Evolutionary conservation across 1,140 invertebrate genomes (phyloP).

Genomic region (Melitaea cinxia): DNA sequence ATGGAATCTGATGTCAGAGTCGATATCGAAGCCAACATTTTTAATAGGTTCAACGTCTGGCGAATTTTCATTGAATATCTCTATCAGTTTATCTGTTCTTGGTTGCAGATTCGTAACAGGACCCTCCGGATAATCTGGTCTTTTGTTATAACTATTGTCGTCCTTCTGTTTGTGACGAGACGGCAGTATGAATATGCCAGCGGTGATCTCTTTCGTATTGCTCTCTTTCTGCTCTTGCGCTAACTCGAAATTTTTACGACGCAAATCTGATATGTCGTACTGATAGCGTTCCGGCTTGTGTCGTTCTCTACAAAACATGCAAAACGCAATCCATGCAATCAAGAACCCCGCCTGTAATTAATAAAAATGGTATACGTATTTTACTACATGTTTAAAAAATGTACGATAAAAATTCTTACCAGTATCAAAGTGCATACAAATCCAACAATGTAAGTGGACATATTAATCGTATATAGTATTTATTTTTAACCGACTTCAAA

Average conservation of each 20-base stretch:
- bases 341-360: slow-evolving; percentile 60
- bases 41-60: slow-evolving; percentile 46
- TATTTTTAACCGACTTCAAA: no score
- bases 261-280: slow-evolving; percentile 63
- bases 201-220: slow-evolving; percentile 47
- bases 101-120: slow-evolving; percentile 46
- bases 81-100: slow-evolving; percentile 63
- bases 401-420: slow-evolving; percentile 51
- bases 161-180: slow-evolving; percentile 61
- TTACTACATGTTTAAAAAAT: neutral
- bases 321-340: slow-evolving; percentile 65
- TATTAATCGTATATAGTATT: slow-evolving; percentile 55
- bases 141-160: slow-evolving; percentile 53
- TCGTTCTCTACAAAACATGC: slow-evolving; percentile 70
- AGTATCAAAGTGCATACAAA: slow-evolving; percentile 64
- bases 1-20: slow-evolving; percentile 45
- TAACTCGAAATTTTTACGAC: slow-evolving; percentile 54
- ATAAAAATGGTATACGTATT: slow-evolving; percentile 12
- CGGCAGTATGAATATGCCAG: slow-evolving; percentile 65
- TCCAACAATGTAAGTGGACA: slow-evolving; percentile 60
- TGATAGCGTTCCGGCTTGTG: slow-evolving; percentile 67
- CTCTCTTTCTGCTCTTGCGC: slow-evolving; percentile 45
- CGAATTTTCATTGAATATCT: slow-evolving; percentile 58
- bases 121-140: slow-evolving; percentile 72
- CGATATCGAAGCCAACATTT: slow-evolving; percentile 52